Evolutionary conservation across 2,113 vertebrate genomes (phyloP), one percentile per base, ranked within the genome.

Genomic region (Thunnus thynnus): DNA sequence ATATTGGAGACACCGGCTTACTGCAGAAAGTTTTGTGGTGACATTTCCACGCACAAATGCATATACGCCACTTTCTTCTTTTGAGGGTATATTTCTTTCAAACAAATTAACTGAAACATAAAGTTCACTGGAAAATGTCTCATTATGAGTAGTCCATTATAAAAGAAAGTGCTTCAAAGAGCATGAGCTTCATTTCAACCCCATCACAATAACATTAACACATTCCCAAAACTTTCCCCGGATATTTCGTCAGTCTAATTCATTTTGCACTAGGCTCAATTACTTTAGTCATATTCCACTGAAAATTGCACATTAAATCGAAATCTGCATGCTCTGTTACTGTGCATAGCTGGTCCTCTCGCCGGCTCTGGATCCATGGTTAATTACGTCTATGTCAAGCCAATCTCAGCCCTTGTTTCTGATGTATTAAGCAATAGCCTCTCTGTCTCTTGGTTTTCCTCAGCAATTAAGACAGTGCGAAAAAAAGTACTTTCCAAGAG

Each of bases 201-300:
- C 61, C 65, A 18, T 86, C 79, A 88, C 74, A 87, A 88, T 80
- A 84, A 84, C 78, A 68, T 83, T 80, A 71, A 55, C 32, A 76
- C n/a, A 60, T 77, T 88, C 84, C 63, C 70, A 60, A 63, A 91
- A 85, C 67, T 86, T 90, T 78, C 50, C 51, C 46, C 13, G 46
- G 46, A 74, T 57, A 81, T 87, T 87, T 87, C 85, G 83, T 91
- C 73, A 78, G 56, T 69, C 62, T 87, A 78, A 90, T 83, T 83
- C 80, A 85, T 88, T 92, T 79, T 82, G 72, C 69, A 61, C 63
- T 75, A 75, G 83, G 63, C 84, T 86, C 51, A 82, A 87, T 87
- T 81, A 83, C 84, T 78, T 85, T 66, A 81, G 74, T 89, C 68
- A 76, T 82, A 88, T 90, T 88, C 79, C 76, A 36, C 73, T 63